Percentiles rank a stretch among this genome's conserved stretches.
Conservation (phyloP, 2,113 vertebrate species). For the Melanocharis versteri region DNA sequence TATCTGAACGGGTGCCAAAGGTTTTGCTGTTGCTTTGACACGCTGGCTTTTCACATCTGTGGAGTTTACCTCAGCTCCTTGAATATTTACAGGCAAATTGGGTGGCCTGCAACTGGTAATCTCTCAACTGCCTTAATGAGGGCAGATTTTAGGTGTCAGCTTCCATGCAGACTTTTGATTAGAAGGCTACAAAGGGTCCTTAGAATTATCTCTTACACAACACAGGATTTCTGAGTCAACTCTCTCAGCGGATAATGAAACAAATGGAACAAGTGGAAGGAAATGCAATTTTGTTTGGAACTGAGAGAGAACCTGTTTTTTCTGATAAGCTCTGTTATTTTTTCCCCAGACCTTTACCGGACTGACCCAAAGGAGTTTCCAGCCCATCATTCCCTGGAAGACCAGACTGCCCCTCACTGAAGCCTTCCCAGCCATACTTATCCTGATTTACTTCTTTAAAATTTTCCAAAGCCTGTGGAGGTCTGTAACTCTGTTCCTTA, state of each 20-base stretch:
- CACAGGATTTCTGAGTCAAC: conserved; percentile 10
- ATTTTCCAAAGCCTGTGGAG: not conserved
- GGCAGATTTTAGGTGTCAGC: conserved; percentile 28
- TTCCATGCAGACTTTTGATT: conserved; percentile 14
- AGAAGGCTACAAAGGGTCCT: conserved; percentile 20
- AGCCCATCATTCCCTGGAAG: not conserved
- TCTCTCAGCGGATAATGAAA: not conserved
- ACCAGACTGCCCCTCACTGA: not conserved
- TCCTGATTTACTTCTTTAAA: not conserved
- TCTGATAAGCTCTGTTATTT: not conserved
- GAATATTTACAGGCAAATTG: not conserved
- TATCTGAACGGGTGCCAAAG: not conserved
- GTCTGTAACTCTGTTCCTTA: not conserved
- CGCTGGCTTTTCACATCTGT: not conserved
- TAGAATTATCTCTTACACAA: conserved; percentile 24
- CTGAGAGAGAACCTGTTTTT: not conserved
- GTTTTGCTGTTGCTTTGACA: conserved; percentile 19
- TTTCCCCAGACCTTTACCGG: not conserved
- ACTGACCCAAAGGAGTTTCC: not conserved
- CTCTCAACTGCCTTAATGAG: conserved; percentile 23
- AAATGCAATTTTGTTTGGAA: not conserved
- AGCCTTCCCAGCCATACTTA: not conserved
- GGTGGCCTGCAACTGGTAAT: not conserved
- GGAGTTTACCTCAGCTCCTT: not conserved
- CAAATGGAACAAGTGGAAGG: not conserved